These are phyloP conservation scores for Parelbella ahira DNA, from an alignment of 2,888 invertebrate species.

Conservation along the genomic window DNA sequence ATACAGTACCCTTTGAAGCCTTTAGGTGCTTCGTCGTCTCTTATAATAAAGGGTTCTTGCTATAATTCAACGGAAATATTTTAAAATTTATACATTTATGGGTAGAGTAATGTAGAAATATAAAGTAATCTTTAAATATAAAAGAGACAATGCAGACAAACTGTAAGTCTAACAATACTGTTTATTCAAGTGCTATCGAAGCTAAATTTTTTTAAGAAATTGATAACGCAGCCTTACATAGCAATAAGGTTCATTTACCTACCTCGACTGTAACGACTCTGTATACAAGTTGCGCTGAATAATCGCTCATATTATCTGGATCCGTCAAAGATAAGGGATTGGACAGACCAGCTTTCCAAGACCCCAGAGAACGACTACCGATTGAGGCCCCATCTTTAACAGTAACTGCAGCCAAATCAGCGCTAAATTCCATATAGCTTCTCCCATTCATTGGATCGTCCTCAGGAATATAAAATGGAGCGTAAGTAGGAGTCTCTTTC, in stretches of 20 bases:
- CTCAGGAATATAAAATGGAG: conserved; percentile 82
- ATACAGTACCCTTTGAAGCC: conserved; percentile 95
- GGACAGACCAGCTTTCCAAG: conserved; percentile 88
- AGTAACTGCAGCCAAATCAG: conserved; percentile 85
- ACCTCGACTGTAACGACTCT: conserved; percentile 92
- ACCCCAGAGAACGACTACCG: conserved; percentile 85
- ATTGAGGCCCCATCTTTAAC: conserved; percentile 87
- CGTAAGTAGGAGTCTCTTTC: conserved; percentile 85
- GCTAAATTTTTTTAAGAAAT: no score
- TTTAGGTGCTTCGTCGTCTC: conserved; percentile 83
- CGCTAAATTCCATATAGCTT: conserved; percentile 87
- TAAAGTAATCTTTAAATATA: no score
- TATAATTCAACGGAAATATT: conserved; percentile 47
- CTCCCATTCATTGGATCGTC: conserved; percentile 84
- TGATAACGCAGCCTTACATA: no score
- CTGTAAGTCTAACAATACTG: no score
- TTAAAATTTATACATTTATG: no score
- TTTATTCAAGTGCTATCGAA: conserved; percentile 55
- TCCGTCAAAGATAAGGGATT: conserved; percentile 83
- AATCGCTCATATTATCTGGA: conserved; percentile 85
- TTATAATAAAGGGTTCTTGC: conserved; percentile 92
- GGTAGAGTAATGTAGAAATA: no score
- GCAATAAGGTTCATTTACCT: conserved; percentile 73
- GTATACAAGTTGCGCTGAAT: conserved; percentile 91
- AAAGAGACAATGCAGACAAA: no score